Evolutionary conservation across 64 coral and sea anemone species (phyloP), one percentile per base, ranked within the genome.

Genomic region (Astreopora myriophthalma): DNA sequence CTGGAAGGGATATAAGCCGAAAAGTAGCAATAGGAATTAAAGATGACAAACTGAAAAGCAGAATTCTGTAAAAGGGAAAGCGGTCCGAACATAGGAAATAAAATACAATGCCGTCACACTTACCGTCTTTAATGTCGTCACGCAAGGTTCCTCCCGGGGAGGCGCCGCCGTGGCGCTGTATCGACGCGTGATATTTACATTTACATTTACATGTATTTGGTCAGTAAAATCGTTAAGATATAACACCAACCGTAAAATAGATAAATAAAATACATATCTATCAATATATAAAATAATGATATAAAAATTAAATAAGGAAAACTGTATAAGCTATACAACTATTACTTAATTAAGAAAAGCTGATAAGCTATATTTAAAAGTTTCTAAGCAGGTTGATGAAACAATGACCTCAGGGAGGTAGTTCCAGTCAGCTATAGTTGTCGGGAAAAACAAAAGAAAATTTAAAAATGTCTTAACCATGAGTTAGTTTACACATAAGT

Each of bases 391-490:
- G 51, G 51, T 14, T 57, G 51, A 20, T 57, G 63, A 71, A 5
- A 27, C 73, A 48, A 75, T 75, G 22, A 3, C 38, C 39, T 75
- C 36, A 48, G 87, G 72, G 52, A 89, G 87, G 66, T 46, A 49
- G 74, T 90, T 90, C 88, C 88, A 90, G 69, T 89, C 72, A 19
- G 55, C 30, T 64, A 76, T 64, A 76, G 73, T 89, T 89, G 11
- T 89, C 65, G 84, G 65, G 29, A 87, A 87, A 74, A 87, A 87
- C 39, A n/a, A 46, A 19, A 37, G 71, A 73, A 55, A 87, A 60
- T 89, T 89, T 25, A 76, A 89, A 64, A 78, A n/a, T n/a, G n/a
- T n/a, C n/a, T n/a, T n/a, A n/a, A n/a, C n/a, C n/a, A n/a, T n/a
- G n/a, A n/a, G n/a, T n/a, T n/a, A n/a, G n/a, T n/a, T n/a, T n/a